Evolutionary conservation across 2,888 invertebrate genomes (phyloP), one percentile per base, ranked within the genome.

Genomic region (Microdon myrmicae): DNA sequence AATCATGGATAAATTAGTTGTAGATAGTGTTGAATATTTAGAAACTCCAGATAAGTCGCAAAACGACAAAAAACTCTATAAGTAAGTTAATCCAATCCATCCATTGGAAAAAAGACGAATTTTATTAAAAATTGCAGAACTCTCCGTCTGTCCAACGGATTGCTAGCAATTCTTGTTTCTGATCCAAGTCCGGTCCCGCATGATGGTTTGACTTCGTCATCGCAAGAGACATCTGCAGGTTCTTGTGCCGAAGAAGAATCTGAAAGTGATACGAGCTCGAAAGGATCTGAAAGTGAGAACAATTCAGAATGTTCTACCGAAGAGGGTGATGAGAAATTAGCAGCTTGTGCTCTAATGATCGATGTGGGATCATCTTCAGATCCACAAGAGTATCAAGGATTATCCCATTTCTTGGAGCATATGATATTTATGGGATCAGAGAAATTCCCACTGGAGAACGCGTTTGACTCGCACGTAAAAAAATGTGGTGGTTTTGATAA

Each of bases 361-460:
- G 87, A 88, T 13, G 90, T 89, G 12, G 92, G 93, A 1, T 84
- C 83, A 71, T 93, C 90, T 79, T 88, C 88, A 71, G 92, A 93
- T 79, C 92, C 92, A 0, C 78, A 83, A 84, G 71, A 86, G 87
- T 86, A 92, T 47, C 90, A 88, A 69, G 93, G 93, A 0, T 77
- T 93, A 75, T 90, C 92, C 0, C 93, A 93, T 77, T 92, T 93
- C 75, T 82, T 93, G 2, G 93, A 93, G 72, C 93, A 93, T 76
- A 92, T 96, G 94, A 80, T 96, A 13, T 96, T 94, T 74, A 95
- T 95, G 94, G 96, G 95, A 20, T 94, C 92, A 68, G 85, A 89
- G 73, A 94, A 93, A 75, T 95, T 89, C 76, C 92, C 90, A 5
- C 83, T 86, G 74, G 94, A 95, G 81, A 93, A 93, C 77, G 89